Percentiles rank a stretch among this genome's conserved stretches.
Evolutionary conservation across 1,140 invertebrate genomes (phyloP).

Genomic region (Stegodyphus dumicola): DNA sequence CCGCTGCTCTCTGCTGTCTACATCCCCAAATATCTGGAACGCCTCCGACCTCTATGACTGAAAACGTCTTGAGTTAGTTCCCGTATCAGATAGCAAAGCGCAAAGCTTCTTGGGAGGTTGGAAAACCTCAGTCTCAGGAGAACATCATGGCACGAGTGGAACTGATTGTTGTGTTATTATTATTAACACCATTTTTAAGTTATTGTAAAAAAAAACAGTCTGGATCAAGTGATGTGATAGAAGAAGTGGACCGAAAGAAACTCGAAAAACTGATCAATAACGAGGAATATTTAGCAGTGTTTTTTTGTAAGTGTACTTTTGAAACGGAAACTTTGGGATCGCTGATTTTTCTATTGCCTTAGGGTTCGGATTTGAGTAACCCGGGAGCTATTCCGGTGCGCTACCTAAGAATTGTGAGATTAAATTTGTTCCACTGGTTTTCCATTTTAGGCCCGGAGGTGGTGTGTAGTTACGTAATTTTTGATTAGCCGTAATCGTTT

Average conservation of each 20-base stretch:
- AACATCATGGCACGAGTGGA: not conserved
- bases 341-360: too few species aligned
- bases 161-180: constrained; percentile 7
- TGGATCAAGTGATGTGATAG: constrained; percentile 77
- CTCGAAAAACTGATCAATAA: constrained; percentile 86
- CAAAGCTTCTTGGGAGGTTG: constrained; percentile 13
- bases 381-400: not conserved
- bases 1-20: constrained; percentile 9
- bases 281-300: constrained; percentile 93
- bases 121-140: not conserved
- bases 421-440: not conserved
- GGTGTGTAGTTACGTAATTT: too few species aligned
- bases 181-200: constrained; percentile 11
- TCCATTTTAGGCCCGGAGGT: not conserved
- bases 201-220: constrained; percentile 23
- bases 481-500: too few species aligned
- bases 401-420: not conserved
- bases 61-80: not conserved
- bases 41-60: constrained; percentile 3
- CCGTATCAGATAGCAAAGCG: constrained; percentile 32
- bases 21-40: not conserved
- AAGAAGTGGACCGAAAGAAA: constrained; percentile 91
- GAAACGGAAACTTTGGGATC: too few species aligned
- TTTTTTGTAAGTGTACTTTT: constrained; percentile 88
- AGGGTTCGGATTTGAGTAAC: too few species aligned